Percentiles rank a stretch among this genome's conserved stretches.
These are phyloP conservation scores for Sitophilus oryzae DNA, from an alignment of 1,140 invertebrate species.

Conservation along the genomic window DNA sequence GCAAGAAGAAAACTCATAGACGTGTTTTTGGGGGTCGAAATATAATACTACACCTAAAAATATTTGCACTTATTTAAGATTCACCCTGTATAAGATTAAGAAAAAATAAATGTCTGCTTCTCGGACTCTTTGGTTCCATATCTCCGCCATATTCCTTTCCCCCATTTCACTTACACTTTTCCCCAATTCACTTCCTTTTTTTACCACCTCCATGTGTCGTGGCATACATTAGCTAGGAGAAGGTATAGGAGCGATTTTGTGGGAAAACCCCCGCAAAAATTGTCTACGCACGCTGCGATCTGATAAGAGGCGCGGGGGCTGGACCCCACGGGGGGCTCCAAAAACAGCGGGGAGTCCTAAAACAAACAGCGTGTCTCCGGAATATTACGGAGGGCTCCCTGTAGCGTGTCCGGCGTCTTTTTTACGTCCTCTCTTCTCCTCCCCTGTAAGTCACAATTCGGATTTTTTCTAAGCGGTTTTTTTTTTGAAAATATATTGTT, in stretches of 20 bases:
- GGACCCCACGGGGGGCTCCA: conserved; percentile 29
- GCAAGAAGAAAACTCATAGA: too few species aligned
- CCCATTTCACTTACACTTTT: too few species aligned
- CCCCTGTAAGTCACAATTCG: neutral
- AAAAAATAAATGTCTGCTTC: too few species aligned
- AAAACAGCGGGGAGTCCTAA: conserved; percentile 35
- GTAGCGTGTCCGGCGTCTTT: conserved; percentile 4
- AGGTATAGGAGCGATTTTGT: too few species aligned
- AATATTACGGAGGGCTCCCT: conserved; percentile 26
- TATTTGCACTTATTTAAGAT: too few species aligned
- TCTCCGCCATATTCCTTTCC: too few species aligned
- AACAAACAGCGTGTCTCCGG: conserved; percentile 40
- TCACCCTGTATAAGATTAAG: too few species aligned
- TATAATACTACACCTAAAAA: too few species aligned
- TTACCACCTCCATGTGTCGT: neutral
- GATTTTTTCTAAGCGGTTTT: too few species aligned
- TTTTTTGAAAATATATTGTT: too few species aligned
- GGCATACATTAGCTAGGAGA: neutral
- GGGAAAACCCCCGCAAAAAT: conserved; percentile 31
- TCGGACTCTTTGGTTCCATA: too few species aligned
- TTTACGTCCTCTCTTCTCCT: neutral
- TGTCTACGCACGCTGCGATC: conserved; percentile 42
- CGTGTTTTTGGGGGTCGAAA: too few species aligned
- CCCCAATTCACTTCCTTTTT: neutral
- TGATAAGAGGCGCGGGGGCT: conserved; percentile 39